Evolutionary conservation across 2,797 vertebrate genomes (phyloP), one percentile per base, ranked within the genome.

Genomic region (Anguilla anguilla): DNA sequence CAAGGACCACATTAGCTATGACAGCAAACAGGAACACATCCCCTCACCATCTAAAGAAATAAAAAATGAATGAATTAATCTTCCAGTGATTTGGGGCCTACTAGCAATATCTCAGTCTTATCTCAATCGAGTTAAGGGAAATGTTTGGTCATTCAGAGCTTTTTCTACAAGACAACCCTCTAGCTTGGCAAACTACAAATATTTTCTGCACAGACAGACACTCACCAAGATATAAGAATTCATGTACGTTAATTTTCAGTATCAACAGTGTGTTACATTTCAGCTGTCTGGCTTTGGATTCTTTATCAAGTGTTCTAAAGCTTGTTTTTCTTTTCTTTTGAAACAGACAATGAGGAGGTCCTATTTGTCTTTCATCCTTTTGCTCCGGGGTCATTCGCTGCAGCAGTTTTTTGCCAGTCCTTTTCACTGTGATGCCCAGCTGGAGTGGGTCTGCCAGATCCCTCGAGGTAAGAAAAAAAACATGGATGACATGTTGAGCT

Each of bases 361-460:
- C 15, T 43, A 39, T 39, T 19, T 79, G 15, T 46, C 94, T 49
- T 87, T 94, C 86, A 15, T 89, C 77, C 88, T 89, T 67, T 85
- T 94, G 86, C 17, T 92, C 9, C 90, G 91, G 0, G 87, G 93
- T 55, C 1, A 90, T 0, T 83, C 87, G 1, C 85, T 43, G 28
- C 67, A 57, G 0, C 93, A 95, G 35, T 97, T 96, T 94, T 96
- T 94, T 74, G 93, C 97, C 89, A 96, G 92, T 0, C 97, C 97
- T n/a, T 99, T 99, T 92, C 97, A 97, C 91, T 99, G 98, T 90
- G 97, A 98, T n/a, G 96, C 96, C 82, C 95, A 90, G 88, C 96
- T 99, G 46, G 98, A 99, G 90, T 99, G 97, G 97, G 97, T 97
- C 87, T 99, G 98, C 92, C 98, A 99, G 92, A 97, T 99, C 89